phyloP scores from a whole-genome alignment of 2,113 vertebrate species.

The Atlantisia rogersi region DNA sequence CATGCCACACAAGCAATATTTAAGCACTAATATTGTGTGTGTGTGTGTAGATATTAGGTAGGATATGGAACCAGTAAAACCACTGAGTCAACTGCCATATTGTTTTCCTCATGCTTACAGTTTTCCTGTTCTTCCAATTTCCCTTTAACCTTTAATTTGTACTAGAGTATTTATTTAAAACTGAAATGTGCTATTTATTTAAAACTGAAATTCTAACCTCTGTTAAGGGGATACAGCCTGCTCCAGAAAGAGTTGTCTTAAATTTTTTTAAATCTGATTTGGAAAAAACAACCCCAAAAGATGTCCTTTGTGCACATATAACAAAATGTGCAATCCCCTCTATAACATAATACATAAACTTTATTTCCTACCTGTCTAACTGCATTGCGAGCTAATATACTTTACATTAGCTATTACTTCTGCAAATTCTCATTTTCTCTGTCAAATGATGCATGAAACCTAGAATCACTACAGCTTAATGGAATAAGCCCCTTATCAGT shows the following conservation, averaged over 20 bases:
- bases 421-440: slow-evolving; percentile 70
- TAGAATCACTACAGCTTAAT: slow-evolving; percentile 59
- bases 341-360: slow-evolving; percentile 37
- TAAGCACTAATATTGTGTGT: not conserved
- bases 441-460: slow-evolving; percentile 69
- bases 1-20: not conserved
- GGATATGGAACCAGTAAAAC: not conserved
- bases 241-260: not conserved
- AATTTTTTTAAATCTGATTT: not conserved
- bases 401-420: slow-evolving; percentile 66
- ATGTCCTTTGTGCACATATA: not conserved
- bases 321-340: not conserved
- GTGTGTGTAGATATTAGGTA: not conserved
- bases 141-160: not conserved
- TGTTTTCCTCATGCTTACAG: not conserved
- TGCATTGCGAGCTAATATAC: slow-evolving; percentile 17
- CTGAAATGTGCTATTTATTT: not conserved
- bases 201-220: not conserved
- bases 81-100: not conserved
- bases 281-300: not conserved
- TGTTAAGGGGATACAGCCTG: not conserved
- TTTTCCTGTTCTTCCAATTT: not conserved
- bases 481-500: slow-evolving; percentile 43
- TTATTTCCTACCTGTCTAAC: slow-evolving; percentile 45
- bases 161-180: not conserved